Evolutionary conservation across 2,113 vertebrate genomes (phyloP).

Genomic region (Elaphurus davidianus): DNA sequence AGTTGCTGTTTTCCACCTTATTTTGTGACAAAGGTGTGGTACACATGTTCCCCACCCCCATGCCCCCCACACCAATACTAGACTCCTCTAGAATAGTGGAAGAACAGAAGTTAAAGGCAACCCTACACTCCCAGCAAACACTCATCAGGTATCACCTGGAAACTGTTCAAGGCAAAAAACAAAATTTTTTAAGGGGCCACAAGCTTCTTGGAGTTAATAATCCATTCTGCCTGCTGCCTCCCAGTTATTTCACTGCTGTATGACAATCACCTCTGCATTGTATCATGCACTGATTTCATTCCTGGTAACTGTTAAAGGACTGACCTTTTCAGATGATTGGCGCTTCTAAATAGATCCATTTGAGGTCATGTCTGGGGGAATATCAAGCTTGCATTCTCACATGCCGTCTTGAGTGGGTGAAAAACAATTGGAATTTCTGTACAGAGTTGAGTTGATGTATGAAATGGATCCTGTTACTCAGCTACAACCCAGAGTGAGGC

Average conservation of each 20-base stretch:
- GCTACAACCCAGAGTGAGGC: neutral
- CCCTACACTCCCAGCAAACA: neutral
- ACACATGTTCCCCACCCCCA: neutral
- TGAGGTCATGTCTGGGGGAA: neutral
- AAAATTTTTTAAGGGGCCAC: neutral
- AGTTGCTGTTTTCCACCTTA: neutral
- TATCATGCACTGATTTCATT: neutral
- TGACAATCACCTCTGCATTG: neutral
- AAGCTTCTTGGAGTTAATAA: neutral
- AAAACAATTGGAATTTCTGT: neutral
- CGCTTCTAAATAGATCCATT: neutral
- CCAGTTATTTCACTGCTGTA: neutral
- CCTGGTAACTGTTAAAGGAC: neutral
- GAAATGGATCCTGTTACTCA: neutral
- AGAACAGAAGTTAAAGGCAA: neutral
- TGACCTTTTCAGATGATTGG: neutral
- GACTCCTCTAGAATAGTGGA: neutral
- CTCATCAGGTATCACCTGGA: neutral
- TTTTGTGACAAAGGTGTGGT: neutral
- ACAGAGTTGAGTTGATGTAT: neutral
- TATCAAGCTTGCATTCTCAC: neutral
- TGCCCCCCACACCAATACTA: neutral
- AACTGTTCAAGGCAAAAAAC: neutral
- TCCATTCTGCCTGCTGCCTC: neutral
- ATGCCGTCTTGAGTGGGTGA: neutral